A percentile compares a stretch with the other conserved stretches of the same genome.
phyloP scores from a whole-genome alignment of 2,113 vertebrate genomes.

The Alligator mississippiensis region DNA sequence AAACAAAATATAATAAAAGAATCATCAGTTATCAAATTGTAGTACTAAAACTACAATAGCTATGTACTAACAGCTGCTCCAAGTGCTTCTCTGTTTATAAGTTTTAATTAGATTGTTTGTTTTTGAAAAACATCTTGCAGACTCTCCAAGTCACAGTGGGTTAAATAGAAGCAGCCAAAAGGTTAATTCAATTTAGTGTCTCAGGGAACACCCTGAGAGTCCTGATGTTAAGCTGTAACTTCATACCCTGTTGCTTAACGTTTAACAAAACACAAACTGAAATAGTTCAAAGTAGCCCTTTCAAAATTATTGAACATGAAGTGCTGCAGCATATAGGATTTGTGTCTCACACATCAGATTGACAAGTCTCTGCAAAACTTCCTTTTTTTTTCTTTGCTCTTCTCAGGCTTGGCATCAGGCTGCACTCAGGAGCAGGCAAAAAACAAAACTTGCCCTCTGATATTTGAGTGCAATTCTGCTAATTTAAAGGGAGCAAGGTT shows the following conservation, averaged over 20 bases:
- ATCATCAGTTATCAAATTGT: neutral
- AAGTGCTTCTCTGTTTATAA: neutral
- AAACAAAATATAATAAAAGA: neutral
- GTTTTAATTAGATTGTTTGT: neutral
- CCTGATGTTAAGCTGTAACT: slow-evolving; percentile 2
- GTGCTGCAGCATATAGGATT: neutral
- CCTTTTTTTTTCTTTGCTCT: neutral
- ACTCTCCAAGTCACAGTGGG: neutral
- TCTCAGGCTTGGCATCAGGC: neutral
- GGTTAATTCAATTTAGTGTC: neutral
- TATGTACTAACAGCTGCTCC: accelerated
- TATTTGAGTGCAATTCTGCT: accelerated
- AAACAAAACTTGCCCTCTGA: neutral
- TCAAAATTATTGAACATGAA: neutral
- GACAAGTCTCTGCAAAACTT: neutral
- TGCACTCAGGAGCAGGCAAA: neutral
- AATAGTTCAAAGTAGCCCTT: neutral
- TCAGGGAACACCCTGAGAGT: neutral
- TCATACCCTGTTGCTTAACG: neutral
- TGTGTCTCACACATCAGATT: neutral
- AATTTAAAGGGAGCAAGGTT: accelerated
- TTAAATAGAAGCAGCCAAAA: slow-evolving; percentile 5
- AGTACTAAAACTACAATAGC: neutral
- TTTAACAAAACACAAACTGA: neutral
- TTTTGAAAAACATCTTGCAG: neutral